A percentile compares a stretch with the other conserved stretches of the same genome.
phyloP scores from a whole-genome alignment of 2,797 vertebrate genomes.

The Artibeus lituratus region DNA sequence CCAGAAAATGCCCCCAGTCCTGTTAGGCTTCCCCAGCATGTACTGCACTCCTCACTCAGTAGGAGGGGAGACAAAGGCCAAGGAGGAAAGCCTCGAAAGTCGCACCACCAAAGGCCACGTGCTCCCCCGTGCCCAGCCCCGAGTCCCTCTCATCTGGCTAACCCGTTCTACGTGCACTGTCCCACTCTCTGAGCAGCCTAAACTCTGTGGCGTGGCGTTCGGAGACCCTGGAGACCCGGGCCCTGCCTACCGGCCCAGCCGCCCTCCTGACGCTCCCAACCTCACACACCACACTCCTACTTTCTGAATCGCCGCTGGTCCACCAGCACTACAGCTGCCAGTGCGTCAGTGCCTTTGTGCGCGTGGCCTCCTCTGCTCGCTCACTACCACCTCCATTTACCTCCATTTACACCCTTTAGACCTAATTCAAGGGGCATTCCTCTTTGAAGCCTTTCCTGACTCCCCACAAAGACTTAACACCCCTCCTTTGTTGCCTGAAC shows the following conservation, averaged over 20 bases:
- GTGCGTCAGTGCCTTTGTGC: background rate
- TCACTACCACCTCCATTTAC: background rate
- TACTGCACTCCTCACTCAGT: background rate
- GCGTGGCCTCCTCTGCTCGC: background rate
- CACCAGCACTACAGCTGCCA: background rate
- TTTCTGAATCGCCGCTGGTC: background rate
- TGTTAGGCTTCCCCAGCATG: background rate
- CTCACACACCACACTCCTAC: background rate
- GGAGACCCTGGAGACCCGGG: background rate
- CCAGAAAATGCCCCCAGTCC: background rate
- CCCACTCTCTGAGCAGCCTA: background rate
- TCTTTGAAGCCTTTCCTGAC: background rate
- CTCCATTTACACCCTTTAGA: background rate
- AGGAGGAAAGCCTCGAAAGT: background rate
- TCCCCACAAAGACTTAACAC: background rate
- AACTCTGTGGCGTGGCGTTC: background rate
- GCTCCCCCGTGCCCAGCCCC: background rate
- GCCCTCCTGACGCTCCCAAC: background rate
- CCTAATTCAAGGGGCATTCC: background rate
- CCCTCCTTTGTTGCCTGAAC: background rate
- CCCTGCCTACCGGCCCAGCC: background rate
- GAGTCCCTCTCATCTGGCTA: background rate
- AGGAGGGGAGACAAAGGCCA: constrained; percentile 21
- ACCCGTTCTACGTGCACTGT: background rate
- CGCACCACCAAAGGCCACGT: background rate